Evolutionary conservation across 2,888 invertebrate genomes (phyloP).

Genomic region (Choreutis nemorana): DNA sequence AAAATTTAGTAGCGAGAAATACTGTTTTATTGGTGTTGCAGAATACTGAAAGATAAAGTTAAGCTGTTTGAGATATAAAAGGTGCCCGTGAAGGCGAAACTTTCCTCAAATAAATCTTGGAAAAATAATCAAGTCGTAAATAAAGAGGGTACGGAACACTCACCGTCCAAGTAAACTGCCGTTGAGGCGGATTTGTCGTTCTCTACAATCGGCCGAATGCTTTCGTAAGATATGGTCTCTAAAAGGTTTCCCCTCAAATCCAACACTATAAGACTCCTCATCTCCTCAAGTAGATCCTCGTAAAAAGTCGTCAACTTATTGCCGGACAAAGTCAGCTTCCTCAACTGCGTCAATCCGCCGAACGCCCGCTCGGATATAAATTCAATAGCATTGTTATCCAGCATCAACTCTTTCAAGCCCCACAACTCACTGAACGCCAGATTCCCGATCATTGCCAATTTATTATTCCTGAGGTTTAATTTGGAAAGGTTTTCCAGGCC

Average conservation of each 20-base stretch:
- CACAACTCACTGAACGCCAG: constrained; percentile 81
- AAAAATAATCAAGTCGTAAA: too few relatives aligned
- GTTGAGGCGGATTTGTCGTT: constrained; percentile 77
- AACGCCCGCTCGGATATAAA: constrained; percentile 80
- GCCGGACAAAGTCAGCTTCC: constrained; percentile 74
- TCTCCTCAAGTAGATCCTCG: constrained; percentile 75
- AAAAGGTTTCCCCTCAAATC: constrained; percentile 81
- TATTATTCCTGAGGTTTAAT: constrained; percentile 77
- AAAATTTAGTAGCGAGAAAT: too few relatives aligned
- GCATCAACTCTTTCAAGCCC: constrained; percentile 72
- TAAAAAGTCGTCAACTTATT: constrained; percentile 77
- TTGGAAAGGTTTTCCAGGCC: constrained; percentile 76
- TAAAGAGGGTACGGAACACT: constrained; percentile 34
- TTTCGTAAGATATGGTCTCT: constrained; percentile 78
- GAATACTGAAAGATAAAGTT: too few relatives aligned
- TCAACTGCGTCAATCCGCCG: constrained; percentile 75
- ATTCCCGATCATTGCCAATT: constrained; percentile 79
- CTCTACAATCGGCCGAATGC: constrained; percentile 75
- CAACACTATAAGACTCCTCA: constrained; percentile 73
- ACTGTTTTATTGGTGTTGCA: too few relatives aligned
- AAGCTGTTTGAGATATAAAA: too few relatives aligned
- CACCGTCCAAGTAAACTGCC: constrained; percentile 80
- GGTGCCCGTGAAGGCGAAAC: too few relatives aligned
- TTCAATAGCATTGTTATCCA: constrained; percentile 74
- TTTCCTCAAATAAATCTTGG: too few relatives aligned